Conservation (phyloP, 2,797 vertebrate species). For the Aphelocoma californica region DNA sequence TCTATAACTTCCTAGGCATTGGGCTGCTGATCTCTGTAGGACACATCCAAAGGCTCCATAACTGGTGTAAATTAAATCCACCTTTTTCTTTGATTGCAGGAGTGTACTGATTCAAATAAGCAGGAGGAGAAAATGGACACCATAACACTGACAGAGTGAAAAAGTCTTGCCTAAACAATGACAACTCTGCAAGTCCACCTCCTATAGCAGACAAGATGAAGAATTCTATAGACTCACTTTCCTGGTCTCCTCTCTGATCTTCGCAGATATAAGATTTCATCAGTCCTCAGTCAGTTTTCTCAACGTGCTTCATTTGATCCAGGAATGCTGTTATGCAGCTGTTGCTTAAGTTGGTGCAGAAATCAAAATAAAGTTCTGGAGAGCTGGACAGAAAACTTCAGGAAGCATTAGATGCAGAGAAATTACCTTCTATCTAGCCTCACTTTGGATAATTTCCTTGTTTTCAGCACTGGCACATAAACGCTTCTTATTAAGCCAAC, state of each 20-base stretch:
- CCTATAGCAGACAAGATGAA: not conserved
- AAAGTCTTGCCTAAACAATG: not conserved
- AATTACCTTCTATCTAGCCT: not conserved
- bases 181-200: not conserved
- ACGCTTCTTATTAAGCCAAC: not conserved
- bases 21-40: not conserved
- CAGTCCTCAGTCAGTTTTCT: not conserved
- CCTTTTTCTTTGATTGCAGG: not conserved
- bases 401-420: not conserved
- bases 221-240: not conserved
- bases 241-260: not conserved
- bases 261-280: not conserved
- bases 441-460: not conserved
- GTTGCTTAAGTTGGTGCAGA: not conserved
- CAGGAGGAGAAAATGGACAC: not conserved
- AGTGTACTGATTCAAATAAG: not conserved
- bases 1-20: not conserved
- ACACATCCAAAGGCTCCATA: not conserved
- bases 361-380: not conserved
- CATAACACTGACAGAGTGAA: not conserved
- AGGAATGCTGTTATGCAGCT: not conserved
- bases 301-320: not conserved
- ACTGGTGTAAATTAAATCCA: not conserved
- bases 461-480: not conserved
- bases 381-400: not conserved